Evolutionary conservation across 2,113 vertebrate genomes (phyloP).

Genomic region (Xyrauchen texanus): DNA sequence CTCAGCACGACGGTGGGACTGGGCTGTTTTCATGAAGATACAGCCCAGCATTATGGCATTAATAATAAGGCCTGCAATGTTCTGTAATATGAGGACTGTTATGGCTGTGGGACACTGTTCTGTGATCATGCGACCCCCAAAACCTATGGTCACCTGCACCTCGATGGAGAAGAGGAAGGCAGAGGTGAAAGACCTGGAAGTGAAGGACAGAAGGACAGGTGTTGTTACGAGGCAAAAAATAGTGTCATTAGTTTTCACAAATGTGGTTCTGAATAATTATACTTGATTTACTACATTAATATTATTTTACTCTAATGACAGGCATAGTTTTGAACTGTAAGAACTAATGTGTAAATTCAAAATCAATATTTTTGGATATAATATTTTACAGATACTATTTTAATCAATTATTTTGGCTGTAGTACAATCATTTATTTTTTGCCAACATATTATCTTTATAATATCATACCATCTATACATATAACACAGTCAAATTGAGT

Average conservation of each 20-base stretch:
- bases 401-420: no score
- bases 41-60: conserved; percentile 97
- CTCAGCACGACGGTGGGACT: conserved; percentile 92
- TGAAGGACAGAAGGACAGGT: not conserved
- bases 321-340: no score
- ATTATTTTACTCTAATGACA: no score
- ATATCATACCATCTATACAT: no score
- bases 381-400: no score
- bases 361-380: no score
- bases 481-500: no score
- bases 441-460: no score
- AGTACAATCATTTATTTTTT: no score
- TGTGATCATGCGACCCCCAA: conserved; percentile 94
- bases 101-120: conserved; percentile 93
- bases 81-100: conserved; percentile 90
- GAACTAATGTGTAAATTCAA: no score
- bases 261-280: not conserved
- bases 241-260: no score
- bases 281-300: no score
- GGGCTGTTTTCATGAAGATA: conserved; percentile 98
- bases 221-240: not conserved
- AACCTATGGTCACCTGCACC: conserved; percentile 98
- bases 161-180: conserved; percentile 99
- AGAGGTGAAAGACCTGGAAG: conserved; percentile 89
- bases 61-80: conserved; percentile 94